Evolutionary conservation across 2,113 vertebrate species (phyloP).

Genomic region (Rhinopomastus cyanomelas): DNA sequence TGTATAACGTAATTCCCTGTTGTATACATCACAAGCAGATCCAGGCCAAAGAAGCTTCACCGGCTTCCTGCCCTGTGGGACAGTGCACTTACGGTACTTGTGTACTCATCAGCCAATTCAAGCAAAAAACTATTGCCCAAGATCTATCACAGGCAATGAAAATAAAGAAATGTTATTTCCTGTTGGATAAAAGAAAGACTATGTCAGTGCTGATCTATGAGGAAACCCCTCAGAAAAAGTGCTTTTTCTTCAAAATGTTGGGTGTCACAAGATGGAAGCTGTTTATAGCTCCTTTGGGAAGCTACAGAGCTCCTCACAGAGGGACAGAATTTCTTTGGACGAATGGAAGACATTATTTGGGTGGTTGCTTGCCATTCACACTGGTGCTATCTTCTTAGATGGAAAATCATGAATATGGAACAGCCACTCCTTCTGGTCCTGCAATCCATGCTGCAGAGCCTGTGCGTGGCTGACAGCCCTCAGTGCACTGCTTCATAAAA

Average conservation of each 20-base stretch:
- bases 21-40: neutral
- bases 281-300: neutral
- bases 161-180: neutral
- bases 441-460: neutral
- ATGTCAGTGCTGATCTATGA: neutral
- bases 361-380: neutral
- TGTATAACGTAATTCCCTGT: neutral
- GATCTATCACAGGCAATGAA: neutral
- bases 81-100: neutral
- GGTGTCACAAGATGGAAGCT: neutral
- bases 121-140: constrained; percentile 16
- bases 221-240: neutral
- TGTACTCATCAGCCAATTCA: neutral
- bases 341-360: no score
- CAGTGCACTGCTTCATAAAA: neutral
- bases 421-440: neutral
- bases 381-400: neutral
- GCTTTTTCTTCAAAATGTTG: neutral
- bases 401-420: neutral
- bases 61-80: neutral
- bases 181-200: neutral
- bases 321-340: neutral
- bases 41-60: constrained; percentile 43
- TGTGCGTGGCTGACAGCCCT: neutral
- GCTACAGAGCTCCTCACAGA: neutral